Conservation (phyloP, 2,888 invertebrate species). For the Cheilosia soror region DNA sequence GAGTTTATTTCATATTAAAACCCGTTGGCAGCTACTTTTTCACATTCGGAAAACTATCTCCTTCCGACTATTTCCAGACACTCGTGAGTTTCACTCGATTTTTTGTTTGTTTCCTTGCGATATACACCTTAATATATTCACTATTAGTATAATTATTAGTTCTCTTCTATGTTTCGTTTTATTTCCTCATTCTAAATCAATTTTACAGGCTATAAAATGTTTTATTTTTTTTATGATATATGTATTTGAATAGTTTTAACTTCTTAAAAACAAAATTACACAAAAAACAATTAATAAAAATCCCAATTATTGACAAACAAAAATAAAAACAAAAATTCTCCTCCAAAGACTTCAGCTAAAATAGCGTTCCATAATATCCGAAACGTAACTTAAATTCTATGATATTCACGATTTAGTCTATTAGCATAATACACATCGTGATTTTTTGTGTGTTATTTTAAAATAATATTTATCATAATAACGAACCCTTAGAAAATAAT, state of each 20-base stretch:
- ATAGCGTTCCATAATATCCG: conserved; percentile 2
- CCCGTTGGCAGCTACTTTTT: too few relatives aligned
- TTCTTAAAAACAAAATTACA: conserved; percentile 27
- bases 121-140: conserved; percentile 7
- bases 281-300: conserved; percentile 20
- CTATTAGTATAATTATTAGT: conserved; percentile 2
- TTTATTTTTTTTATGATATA: conserved; percentile 16
- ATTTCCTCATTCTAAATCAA: conserved; percentile 20
- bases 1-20: too few relatives aligned
- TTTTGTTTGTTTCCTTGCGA: neutral
- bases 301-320: conserved; percentile 15
- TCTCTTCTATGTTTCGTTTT: neutral
- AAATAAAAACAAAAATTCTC: conserved; percentile 11
- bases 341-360: conserved; percentile 12
- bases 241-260: conserved; percentile 30
- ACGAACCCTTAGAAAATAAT: conserved; percentile 10
- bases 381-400: neutral
- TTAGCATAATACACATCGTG: conserved; percentile 17
- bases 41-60: neutral
- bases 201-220: conserved; percentile 40
- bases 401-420: conserved; percentile 20
- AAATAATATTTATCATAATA: conserved; percentile 3
- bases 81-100: conserved; percentile 36
- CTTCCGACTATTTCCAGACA: conserved; percentile 16
- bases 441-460: neutral